Evolutionary conservation across 2,113 vertebrate genomes (phyloP).

Genomic region (Halcyon malimbica): DNA sequence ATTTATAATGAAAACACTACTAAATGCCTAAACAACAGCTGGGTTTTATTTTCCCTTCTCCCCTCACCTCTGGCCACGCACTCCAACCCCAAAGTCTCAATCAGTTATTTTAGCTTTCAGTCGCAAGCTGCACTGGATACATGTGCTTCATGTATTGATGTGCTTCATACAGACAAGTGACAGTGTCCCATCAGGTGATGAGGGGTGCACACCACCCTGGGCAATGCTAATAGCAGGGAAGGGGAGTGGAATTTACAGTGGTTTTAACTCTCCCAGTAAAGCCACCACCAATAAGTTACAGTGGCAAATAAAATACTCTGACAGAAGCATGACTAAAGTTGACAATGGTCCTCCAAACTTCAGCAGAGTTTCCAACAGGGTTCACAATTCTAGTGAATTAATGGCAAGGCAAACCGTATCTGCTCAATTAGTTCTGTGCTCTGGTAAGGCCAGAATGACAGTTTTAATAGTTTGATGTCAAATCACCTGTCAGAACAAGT

Average conservation of each 20-base stretch:
- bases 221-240: not conserved
- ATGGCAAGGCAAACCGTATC: not conserved
- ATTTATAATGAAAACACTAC: not conserved
- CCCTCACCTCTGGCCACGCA: not conserved
- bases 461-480: not conserved
- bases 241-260: not conserved
- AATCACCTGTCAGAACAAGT: conserved; percentile 3
- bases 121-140: not conserved
- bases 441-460: not conserved
- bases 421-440: not conserved
- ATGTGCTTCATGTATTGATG: fast-evolving
- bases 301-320: not conserved
- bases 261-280: not conserved
- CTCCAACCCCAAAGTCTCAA: not conserved
- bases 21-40: not conserved
- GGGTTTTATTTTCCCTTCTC: not conserved
- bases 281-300: not conserved
- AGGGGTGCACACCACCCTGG: not conserved
- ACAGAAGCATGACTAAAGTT: not conserved
- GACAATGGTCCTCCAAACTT: not conserved
- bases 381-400: not conserved
- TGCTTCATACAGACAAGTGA: fast-evolving
- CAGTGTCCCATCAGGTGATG: fast-evolving
- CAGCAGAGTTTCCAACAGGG: not conserved
- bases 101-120: not conserved